Evolutionary conservation across 2,888 invertebrate species (phyloP).

Genomic region (Hydroisotoma schaefferi): DNA sequence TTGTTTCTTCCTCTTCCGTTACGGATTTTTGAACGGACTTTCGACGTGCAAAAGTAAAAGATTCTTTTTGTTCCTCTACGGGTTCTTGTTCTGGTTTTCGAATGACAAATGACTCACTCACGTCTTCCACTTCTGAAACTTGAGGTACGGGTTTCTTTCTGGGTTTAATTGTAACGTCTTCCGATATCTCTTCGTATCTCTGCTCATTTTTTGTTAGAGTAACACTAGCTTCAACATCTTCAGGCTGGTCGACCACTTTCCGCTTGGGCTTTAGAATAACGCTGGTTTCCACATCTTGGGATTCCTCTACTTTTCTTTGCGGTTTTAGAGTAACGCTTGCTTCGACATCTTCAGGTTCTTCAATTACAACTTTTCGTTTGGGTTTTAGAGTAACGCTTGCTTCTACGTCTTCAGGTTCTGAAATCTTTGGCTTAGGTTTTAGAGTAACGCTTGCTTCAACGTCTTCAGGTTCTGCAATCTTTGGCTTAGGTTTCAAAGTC

Average conservation of each 20-base stretch:
- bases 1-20: constrained; percentile 17
- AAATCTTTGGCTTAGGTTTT: constrained; percentile 12
- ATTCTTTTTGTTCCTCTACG: not conserved
- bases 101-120: constrained; percentile 7
- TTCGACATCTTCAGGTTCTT: constrained; percentile 16
- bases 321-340: constrained; percentile 3
- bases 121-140: constrained; percentile 11
- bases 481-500: constrained; percentile 25
- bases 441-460: constrained; percentile 9
- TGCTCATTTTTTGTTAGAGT: constrained; percentile 41
- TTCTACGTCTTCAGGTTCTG: constrained; percentile 47
- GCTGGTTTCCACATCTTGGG: constrained; percentile 11
- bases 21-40: constrained; percentile 14
- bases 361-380: not conserved
- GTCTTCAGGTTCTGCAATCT: constrained; percentile 14
- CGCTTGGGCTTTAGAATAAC: constrained; percentile 12
- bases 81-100: constrained; percentile 14
- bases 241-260: constrained; percentile 26
- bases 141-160: constrained; percentile 9
- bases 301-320: constrained; percentile 16
- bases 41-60: constrained; percentile 44
- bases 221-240: constrained; percentile 49
- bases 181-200: constrained; percentile 15
- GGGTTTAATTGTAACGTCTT: constrained; percentile 9
- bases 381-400: constrained; percentile 50